A percentile compares a stretch with the other conserved stretches of the same genome.
Conservation (phyloP, 2,888 invertebrate genomes). For the Dynastes hyllus region DNA sequence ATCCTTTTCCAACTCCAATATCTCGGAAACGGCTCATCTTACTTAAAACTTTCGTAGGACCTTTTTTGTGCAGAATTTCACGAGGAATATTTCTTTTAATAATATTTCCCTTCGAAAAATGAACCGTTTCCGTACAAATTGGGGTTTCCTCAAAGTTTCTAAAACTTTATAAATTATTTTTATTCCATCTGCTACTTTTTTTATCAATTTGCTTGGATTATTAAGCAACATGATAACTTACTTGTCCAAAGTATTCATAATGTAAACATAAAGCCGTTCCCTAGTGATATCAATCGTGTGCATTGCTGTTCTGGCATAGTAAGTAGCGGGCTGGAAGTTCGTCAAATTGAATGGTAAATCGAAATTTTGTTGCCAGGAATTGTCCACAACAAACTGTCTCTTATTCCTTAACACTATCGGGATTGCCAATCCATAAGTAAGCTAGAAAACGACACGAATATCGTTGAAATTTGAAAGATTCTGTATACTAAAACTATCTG, state of each 20-base stretch:
- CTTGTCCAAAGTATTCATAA: constrained; percentile 62
- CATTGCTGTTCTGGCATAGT: constrained; percentile 59
- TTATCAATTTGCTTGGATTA: no score
- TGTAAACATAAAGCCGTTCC: constrained; percentile 63
- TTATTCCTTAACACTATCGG: constrained; percentile 63
- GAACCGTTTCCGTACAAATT: no score
- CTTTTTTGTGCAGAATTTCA: no score
- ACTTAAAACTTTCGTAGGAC: no score
- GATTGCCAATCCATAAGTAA: constrained; percentile 62
- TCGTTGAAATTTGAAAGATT: not conserved
- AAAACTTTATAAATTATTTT: no score
- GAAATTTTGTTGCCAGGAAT: constrained; percentile 63
- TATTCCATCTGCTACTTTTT: no score
- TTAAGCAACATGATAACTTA: constrained; percentile 51
- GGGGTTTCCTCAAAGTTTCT: no score
- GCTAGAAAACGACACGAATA: constrained; percentile 55
- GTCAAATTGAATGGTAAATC: constrained; percentile 63
- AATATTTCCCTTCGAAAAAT: no score
- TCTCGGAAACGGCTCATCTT: no score
- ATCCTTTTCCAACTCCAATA: no score
- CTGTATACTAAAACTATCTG: not conserved
- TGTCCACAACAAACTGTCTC: constrained; percentile 62
- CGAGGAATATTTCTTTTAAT: no score
- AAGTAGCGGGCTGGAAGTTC: constrained; percentile 60
- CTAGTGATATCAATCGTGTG: constrained; percentile 61